Conservation (phyloP, 64 coral and sea anemone species). For the Acropora yongei region DNA sequence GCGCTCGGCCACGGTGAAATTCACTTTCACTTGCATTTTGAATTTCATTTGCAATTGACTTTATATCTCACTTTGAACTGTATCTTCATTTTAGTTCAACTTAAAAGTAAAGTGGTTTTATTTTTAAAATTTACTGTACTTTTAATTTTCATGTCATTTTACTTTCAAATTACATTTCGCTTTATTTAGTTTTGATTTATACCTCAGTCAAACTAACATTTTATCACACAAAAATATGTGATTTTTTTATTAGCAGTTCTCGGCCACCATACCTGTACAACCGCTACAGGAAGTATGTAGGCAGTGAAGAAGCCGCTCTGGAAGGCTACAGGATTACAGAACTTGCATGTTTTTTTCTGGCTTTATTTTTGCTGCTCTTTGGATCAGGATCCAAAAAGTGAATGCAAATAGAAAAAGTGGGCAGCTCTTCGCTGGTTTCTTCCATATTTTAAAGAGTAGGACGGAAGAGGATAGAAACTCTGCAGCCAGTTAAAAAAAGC, state of each 20-base stretch:
- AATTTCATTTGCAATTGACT: not conserved
- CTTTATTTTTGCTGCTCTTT: no score
- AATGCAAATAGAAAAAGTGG: no score
- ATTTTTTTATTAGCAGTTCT: not conserved
- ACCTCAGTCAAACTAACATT: not conserved
- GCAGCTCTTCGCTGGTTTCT: no score
- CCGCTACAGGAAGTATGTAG: no score
- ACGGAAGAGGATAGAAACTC: no score
- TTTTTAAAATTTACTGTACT: not conserved
- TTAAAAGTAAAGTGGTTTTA: not conserved
- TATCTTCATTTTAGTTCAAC: not conserved
- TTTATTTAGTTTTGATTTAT: not conserved
- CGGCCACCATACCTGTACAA: not conserved
- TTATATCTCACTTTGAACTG: not conserved
- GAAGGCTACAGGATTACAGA: no score
- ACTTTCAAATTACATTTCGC: not conserved
- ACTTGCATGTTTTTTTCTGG: no score
- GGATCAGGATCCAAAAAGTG: no score
- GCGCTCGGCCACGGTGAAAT: constrained; percentile 40
- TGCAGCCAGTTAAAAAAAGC: no score
- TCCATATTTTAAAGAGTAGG: no score
- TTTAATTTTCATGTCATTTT: not conserved
- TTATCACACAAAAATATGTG: not conserved
- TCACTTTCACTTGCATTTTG: constrained; percentile 15
- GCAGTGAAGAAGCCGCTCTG: no score